Percentiles rank a stretch among this genome's conserved stretches.
phyloP scores from a whole-genome alignment of 2,888 invertebrate species.

The Drosophila robusta region DNA sequence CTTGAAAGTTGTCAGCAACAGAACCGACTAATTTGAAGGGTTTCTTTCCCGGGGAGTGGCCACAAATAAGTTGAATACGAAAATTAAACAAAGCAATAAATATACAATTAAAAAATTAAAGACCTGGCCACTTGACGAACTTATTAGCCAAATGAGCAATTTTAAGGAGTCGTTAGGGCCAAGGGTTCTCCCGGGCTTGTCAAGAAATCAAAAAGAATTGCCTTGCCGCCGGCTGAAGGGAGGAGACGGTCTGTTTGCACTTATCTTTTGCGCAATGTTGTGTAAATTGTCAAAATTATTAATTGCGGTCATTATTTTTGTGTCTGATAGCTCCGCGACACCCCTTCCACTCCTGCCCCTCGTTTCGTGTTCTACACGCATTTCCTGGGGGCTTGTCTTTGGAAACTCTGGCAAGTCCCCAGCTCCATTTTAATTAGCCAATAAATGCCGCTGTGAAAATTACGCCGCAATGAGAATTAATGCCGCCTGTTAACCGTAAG shows the following conservation, averaged over 20 bases:
- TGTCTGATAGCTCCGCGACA: neutral
- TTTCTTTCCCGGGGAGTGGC: neutral
- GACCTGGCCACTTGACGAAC: constrained; percentile 23
- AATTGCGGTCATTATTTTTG: constrained; percentile 72
- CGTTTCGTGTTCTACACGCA: constrained; percentile 28
- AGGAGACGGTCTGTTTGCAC: constrained; percentile 9
- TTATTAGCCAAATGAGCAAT: constrained; percentile 52
- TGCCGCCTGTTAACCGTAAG: constrained; percentile 72
- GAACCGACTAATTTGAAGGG: constrained; percentile 34
- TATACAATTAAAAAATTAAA: constrained; percentile 47
- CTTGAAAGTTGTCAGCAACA: constrained; percentile 45
- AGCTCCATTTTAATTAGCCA: constrained; percentile 73
- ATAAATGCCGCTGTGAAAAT: constrained; percentile 73
- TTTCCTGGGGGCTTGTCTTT: constrained; percentile 23
- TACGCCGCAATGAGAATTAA: constrained; percentile 72
- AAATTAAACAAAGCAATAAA: constrained; percentile 47
- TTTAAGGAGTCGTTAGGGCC: constrained; percentile 7
- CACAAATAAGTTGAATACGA: constrained; percentile 8
- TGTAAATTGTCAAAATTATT: constrained; percentile 83
- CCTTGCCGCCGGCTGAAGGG: neutral
- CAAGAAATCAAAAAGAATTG: constrained; percentile 43
- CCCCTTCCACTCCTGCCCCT: neutral
- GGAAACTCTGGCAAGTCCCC: constrained; percentile 1
- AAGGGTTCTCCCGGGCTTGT: constrained; percentile 2
- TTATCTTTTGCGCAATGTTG: constrained; percentile 70